Conservation (phyloP, 2,113 vertebrate species). For the Dissostichus mawsoni region DNA sequence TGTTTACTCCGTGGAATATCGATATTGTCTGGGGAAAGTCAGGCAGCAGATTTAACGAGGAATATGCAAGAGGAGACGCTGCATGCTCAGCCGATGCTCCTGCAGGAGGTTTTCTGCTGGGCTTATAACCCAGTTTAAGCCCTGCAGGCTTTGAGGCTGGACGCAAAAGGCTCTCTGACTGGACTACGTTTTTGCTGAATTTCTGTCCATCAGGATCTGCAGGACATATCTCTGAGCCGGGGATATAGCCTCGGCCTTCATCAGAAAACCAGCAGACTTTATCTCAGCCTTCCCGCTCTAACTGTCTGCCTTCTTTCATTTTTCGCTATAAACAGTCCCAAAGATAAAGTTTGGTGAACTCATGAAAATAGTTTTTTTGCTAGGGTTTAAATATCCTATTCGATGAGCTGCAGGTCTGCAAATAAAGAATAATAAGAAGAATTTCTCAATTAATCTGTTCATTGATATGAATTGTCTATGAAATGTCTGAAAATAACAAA, state of each 20-base stretch:
- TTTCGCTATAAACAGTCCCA: not conserved
- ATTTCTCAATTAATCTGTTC: not conserved
- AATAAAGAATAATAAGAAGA: too few relatives aligned
- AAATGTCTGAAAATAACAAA: not conserved
- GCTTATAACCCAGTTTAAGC: slow-evolving; percentile 46
- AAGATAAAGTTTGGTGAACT: not conserved
- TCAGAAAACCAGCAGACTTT: slow-evolving; percentile 8
- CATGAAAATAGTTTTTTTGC: too few relatives aligned
- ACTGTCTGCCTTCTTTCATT: not conserved
- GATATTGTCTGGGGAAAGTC: slow-evolving; percentile 60
- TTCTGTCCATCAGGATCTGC: slow-evolving; percentile 49
- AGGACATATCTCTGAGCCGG: slow-evolving; percentile 25
- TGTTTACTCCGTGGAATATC: slow-evolving; percentile 66
- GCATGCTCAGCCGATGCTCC: slow-evolving; percentile 17
- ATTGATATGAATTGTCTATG: not conserved
- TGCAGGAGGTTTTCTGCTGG: slow-evolving; percentile 38
- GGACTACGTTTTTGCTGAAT: slow-evolving; percentile 21
- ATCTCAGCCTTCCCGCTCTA: slow-evolving; percentile 9
- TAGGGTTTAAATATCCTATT: too few relatives aligned
- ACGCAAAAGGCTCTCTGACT: slow-evolving; percentile 29
- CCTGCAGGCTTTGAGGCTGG: slow-evolving; percentile 33
- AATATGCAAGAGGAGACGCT: slow-evolving; percentile 17
- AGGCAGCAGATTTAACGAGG: slow-evolving; percentile 47
- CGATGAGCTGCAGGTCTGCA: not conserved
- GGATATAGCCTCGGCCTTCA: slow-evolving; percentile 3